Conservation (phyloP, 92 coral and sea anemone genomes). For the Isaurus tuberculatus region DNA sequence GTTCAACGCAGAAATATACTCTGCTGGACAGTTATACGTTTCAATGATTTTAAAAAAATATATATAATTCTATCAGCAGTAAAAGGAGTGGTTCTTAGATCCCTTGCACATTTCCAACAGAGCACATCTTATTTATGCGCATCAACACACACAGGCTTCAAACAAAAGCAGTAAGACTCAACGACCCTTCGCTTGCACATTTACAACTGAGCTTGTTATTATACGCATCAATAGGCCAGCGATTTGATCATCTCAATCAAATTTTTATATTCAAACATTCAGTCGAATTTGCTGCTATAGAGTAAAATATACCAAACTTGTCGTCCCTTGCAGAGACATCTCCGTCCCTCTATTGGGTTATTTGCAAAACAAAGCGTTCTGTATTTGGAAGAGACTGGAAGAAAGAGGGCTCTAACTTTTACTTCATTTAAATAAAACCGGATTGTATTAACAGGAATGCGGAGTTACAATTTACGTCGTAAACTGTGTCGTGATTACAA, state of each 20-base stretch:
- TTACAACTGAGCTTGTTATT: too few relatives aligned
- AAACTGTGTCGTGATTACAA: background rate
- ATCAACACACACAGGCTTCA: background rate
- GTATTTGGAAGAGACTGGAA: background rate
- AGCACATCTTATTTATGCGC: background rate
- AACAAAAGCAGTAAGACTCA: too few relatives aligned
- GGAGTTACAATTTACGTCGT: background rate
- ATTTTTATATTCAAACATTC: background rate
- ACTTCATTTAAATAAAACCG: background rate
- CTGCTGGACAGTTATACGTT: background rate
- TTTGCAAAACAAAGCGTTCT: conserved; percentile 28
- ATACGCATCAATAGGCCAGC: too few relatives aligned
- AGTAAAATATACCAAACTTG: background rate
- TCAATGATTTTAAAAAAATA: background rate
- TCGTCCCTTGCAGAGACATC: conserved; percentile 37
- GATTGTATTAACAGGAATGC: conserved; percentile 2
- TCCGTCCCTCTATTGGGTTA: conserved; percentile 14
- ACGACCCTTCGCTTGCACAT: too few relatives aligned
- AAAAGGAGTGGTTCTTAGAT: background rate
- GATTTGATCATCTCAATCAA: too few relatives aligned
- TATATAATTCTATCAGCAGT: background rate
- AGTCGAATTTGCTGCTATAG: background rate
- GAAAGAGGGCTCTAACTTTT: conserved; percentile 28
- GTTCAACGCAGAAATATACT: background rate
- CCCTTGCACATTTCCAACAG: background rate